A percentile compares a stretch with the other conserved stretches of the same genome.
These are phyloP conservation scores for Ctenosaura bakeri DNA, from an alignment of 2,797 vertebrate genomes.

Conservation along the genomic window DNA sequence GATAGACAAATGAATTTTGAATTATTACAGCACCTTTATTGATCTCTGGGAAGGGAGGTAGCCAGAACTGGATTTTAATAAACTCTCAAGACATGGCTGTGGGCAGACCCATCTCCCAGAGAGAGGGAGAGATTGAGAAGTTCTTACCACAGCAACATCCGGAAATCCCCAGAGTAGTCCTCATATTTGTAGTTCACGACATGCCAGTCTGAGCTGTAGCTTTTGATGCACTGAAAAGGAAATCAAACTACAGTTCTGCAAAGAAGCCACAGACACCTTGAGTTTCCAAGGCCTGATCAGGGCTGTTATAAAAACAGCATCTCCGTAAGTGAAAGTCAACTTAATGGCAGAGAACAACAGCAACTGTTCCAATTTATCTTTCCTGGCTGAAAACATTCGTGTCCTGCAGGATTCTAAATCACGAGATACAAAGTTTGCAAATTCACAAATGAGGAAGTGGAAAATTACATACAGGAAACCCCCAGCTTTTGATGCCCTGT, in stretches of 20 bases:
- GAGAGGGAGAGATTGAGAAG: accelerated
- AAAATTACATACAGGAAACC: not conserved
- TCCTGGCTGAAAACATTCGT: too few species aligned
- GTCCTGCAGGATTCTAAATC: too few species aligned
- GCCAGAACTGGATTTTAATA: not conserved
- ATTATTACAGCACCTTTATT: not conserved
- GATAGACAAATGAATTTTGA: not conserved
- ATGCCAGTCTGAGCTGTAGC: constrained; percentile 95
- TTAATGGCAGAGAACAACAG: too few species aligned
- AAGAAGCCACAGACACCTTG: too few species aligned
- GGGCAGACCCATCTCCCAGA: not conserved
- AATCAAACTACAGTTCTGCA: constrained; percentile 19
- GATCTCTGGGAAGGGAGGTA: too few species aligned
- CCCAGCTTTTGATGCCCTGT: too few species aligned
- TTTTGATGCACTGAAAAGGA: constrained; percentile 94
- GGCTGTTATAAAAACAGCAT: not conserved
- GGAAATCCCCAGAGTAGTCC: constrained; percentile 95
- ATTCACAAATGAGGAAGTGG: not conserved
- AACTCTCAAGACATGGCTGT: not conserved
- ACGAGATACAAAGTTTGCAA: not conserved
- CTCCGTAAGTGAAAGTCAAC: too few species aligned
- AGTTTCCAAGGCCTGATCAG: too few species aligned
- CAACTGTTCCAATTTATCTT: too few species aligned
- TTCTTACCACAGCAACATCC: constrained; percentile 93
- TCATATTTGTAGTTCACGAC: constrained; percentile 98